Evolutionary conservation across 2,888 invertebrate genomes (phyloP).

Genomic region (Drosophila paramelanica): DNA sequence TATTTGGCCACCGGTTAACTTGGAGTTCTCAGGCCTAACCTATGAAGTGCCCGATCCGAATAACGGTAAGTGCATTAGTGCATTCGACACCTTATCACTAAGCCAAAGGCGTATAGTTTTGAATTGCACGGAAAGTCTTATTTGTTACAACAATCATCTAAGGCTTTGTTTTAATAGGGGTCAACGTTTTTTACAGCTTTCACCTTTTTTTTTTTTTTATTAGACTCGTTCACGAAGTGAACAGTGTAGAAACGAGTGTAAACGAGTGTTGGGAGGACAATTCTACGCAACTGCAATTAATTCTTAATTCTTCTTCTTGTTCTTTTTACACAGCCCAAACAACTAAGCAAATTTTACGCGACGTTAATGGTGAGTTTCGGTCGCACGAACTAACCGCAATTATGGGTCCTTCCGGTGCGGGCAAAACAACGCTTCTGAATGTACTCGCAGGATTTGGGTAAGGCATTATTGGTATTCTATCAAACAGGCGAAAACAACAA

Average conservation of each 20-base stretch:
- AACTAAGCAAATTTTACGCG: slow-evolving; percentile 90
- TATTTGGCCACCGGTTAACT: slow-evolving; percentile 90
- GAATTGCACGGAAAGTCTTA: background rate
- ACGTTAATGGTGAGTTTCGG: slow-evolving; percentile 92
- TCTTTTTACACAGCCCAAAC: slow-evolving; percentile 86
- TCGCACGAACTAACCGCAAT: slow-evolving; percentile 96
- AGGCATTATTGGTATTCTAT: slow-evolving; percentile 60
- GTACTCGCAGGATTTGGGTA: slow-evolving; percentile 96
- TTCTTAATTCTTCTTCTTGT: slow-evolving; percentile 50
- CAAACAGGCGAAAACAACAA: background rate
- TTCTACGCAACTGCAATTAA: background rate
- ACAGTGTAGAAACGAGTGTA: no score
- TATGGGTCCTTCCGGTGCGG: slow-evolving; percentile 96
- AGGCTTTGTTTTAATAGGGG: background rate
- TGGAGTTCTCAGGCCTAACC: slow-evolving; percentile 93
- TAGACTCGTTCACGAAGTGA: background rate
- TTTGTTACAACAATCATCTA: background rate
- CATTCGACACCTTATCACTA: background rate
- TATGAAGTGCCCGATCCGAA: slow-evolving; percentile 91
- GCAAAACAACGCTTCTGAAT: slow-evolving; percentile 95
- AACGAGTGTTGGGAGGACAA: no score
- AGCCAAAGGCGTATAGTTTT: background rate
- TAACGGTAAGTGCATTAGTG: slow-evolving; percentile 86
- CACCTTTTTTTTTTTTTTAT: background rate
- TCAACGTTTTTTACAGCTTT: background rate